Percentiles rank a stretch among this genome's conserved stretches.
phyloP scores from a whole-genome alignment of 2,888 invertebrate species.

The Philereme transversata region DNA sequence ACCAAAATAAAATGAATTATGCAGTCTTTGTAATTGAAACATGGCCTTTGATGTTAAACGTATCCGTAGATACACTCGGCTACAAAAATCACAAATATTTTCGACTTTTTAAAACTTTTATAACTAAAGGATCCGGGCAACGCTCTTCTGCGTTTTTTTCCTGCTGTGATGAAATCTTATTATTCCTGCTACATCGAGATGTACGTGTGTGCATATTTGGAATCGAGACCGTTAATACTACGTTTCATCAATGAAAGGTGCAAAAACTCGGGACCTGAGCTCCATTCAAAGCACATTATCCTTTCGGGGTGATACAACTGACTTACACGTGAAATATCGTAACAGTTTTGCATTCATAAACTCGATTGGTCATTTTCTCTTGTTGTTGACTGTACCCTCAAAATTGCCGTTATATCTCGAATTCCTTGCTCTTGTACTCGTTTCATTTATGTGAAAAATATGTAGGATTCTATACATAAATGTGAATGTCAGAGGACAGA shows the following conservation, averaged over 20 bases:
- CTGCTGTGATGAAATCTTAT: no score
- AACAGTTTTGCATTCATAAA: no score
- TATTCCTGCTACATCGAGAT: no score
- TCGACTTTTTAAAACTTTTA: not conserved
- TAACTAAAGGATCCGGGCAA: not conserved
- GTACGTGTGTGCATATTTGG: no score
- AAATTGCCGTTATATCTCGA: conserved; percentile 7
- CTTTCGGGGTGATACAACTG: no score
- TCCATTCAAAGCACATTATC: no score
- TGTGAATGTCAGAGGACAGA: conserved; percentile 2
- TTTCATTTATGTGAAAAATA: conserved; percentile 11
- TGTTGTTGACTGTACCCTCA: conserved; percentile 8
- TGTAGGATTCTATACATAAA: conserved; percentile 1
- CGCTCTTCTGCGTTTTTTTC: no score
- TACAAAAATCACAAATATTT: not conserved
- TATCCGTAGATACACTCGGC: conserved; percentile 5
- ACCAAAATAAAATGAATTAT: conserved; percentile 35
- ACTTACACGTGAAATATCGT: no score
- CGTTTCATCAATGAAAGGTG: no score
- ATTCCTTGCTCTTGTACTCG: conserved; percentile 2
- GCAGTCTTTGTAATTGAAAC: conserved; percentile 33
- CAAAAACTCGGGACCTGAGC: no score
- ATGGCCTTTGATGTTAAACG: conserved; percentile 31
- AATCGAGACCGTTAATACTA: no score
- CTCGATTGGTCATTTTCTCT: not conserved